phyloP scores from a whole-genome alignment of 2,888 invertebrate species.

The Agrochola macilenta region DNA sequence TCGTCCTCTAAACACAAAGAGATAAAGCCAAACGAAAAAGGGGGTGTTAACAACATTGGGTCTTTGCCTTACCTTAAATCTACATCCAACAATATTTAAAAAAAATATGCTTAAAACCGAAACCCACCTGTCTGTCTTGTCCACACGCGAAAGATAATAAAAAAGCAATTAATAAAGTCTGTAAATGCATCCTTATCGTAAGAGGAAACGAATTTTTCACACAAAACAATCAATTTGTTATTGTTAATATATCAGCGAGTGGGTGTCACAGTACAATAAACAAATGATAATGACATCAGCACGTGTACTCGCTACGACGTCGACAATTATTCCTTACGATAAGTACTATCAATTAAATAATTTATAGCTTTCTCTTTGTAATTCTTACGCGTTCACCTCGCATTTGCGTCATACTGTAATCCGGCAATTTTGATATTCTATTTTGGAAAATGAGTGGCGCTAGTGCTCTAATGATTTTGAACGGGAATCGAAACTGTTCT shows the following conservation, averaged over 20 bases:
- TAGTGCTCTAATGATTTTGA: background rate
- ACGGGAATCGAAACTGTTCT: background rate
- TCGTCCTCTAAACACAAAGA: conserved; percentile 50
- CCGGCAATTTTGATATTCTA: conserved; percentile 4
- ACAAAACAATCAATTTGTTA: conserved; percentile 69
- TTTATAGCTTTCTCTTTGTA: conserved; percentile 62
- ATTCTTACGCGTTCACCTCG: conserved; percentile 34
- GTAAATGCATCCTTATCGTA: conserved; percentile 77
- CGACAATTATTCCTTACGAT: conserved; percentile 66
- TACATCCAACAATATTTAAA: background rate
- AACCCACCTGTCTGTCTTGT: conserved; percentile 83
- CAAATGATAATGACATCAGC: conserved; percentile 79
- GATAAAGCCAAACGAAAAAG: conserved; percentile 46
- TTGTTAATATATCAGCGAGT: conserved; percentile 65
- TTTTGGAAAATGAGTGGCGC: conserved; percentile 32
- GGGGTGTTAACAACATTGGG: conserved; percentile 39
- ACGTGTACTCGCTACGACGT: conserved; percentile 73
- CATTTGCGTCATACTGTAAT: conserved; percentile 60
- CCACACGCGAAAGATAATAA: conserved; percentile 74
- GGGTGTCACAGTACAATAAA: conserved; percentile 73
- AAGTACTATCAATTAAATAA: conserved; percentile 57
- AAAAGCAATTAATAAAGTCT: conserved; percentile 74
- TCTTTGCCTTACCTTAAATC: no score
- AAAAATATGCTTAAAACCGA: conserved; percentile 9
- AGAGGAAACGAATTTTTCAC: conserved; percentile 74